Evolutionary conservation across 2,888 invertebrate genomes (phyloP), one percentile per base, ranked within the genome.

Genomic region (Erynnis tages): DNA sequence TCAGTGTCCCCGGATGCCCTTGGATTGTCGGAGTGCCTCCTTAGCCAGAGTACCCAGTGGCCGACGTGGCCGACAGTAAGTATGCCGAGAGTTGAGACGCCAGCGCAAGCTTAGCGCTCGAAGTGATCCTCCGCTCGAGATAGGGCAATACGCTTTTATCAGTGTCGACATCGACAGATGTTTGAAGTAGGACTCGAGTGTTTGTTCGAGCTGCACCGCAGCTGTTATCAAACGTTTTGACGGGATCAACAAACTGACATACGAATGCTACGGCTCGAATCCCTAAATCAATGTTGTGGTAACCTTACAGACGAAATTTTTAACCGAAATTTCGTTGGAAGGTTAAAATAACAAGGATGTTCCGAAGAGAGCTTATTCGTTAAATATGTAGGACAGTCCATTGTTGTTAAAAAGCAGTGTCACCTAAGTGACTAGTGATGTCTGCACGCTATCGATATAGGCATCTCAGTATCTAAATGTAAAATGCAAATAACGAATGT

Each of bases 1-100:
- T 29, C 54, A 38, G 47, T 38, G 47, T 27, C 29, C 47, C 14
- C 29, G 47, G 47, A 47, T 47, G 37, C 47, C 47, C 14, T 17
- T 37, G 37, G 37, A 38, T 38, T 38, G 13, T 47, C 19, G 37
- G 47, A 47, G 27, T 38, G 27, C 19, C 37, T 46, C 45, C 34
- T 13, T 34, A 23, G 16, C 11, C 46, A 23, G 32, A 23, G 13
- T 38, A 38, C 41, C 41, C 2, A 16, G 32, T 32, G 16, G 14
- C 32, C 32, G 16, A 32, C 14, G 6, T 32, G 4, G 21, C 7
- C 14, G 25, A 1, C 25, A 35, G 46, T 46, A 46, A 46, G 46
- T 46, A 46, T 46, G 29, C n/a, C n/a, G n/a, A n/a, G n/a, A n/a
- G 27, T 11, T 41, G 27, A 27, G 41, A 41, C 25, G 27, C 14